These are phyloP conservation scores for Albula glossodonta DNA, from an alignment of 2,113 vertebrate genomes.

Conservation along the genomic window DNA sequence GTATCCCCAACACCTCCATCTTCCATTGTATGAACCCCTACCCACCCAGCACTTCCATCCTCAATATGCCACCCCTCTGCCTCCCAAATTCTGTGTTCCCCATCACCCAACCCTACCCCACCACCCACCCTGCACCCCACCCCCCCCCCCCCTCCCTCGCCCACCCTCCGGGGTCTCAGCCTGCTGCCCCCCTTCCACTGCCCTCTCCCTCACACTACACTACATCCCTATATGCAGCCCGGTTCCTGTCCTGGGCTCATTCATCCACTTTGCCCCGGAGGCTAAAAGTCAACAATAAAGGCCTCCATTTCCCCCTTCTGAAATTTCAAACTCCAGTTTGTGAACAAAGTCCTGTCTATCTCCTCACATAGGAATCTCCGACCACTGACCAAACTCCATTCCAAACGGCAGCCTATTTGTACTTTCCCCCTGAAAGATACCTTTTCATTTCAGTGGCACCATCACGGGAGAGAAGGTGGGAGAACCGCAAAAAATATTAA, in stretches of 20 bases:
- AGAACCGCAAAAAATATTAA: background rate
- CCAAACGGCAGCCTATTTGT: constrained; percentile 82
- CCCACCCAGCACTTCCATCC: too few species aligned
- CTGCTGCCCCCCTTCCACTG: background rate
- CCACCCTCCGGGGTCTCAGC: background rate
- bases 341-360: constrained; percentile 99
- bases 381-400: constrained; percentile 99
- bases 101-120: too few species aligned
- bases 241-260: constrained; percentile 68
- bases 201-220: background rate
- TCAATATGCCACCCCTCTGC: too few species aligned
- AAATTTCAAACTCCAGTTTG: constrained; percentile 99
- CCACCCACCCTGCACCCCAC: too few species aligned
- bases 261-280: constrained; percentile 72
- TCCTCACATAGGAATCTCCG: constrained; percentile 98
- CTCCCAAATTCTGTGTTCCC: too few species aligned
- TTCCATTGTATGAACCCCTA: too few species aligned
- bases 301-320: constrained; percentile 86
- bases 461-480: constrained; percentile 50
- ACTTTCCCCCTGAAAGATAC: constrained; percentile 75
- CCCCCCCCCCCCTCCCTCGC: too few species aligned
- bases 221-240: background rate
- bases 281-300: constrained; percentile 83
- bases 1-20: too few species aligned
- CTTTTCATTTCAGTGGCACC: constrained; percentile 65